phyloP scores from a whole-genome alignment of 2,888 invertebrate species.

The Drosophila lacicola region DNA sequence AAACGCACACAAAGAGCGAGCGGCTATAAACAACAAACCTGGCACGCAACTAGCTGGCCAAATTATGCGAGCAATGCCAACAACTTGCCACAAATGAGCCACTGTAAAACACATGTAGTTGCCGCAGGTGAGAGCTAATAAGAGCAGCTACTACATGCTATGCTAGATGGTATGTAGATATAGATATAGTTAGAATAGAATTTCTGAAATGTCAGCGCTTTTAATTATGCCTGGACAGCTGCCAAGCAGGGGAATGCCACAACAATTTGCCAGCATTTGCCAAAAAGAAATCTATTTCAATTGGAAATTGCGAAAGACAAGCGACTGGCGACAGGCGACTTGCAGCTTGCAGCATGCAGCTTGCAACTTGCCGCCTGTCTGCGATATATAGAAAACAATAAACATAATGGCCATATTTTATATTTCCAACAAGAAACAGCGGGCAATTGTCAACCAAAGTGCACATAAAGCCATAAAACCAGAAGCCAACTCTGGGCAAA shows the following conservation, averaged over 20 bases:
- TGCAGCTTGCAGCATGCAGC: conserved; percentile 2
- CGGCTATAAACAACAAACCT: conserved; percentile 3
- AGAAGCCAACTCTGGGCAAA: conserved; percentile 38
- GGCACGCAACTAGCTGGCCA: conserved; percentile 41
- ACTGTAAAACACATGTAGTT: conserved; percentile 20
- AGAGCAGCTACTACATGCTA: not conserved
- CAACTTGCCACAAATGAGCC: conserved; percentile 32
- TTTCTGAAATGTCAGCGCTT: conserved; percentile 32
- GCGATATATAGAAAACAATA: conserved; percentile 57
- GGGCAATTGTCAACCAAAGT: conserved; percentile 70
- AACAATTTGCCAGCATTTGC: conserved; percentile 53
- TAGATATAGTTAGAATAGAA: conserved; percentile 3
- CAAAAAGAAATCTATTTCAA: conserved; percentile 72
- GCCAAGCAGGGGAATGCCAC: conserved; percentile 58
- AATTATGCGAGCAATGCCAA: conserved; percentile 29
- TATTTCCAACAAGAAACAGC: conserved; percentile 75
- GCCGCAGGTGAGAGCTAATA: conserved; percentile 35
- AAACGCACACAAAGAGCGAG: not conserved
- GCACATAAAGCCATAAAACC: conserved; percentile 51
- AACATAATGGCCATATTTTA: conserved; percentile 80
- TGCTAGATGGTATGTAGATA: not conserved
- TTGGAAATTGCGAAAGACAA: conserved; percentile 73
- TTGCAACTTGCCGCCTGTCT: conserved; percentile 26
- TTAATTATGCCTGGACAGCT: conserved; percentile 69
- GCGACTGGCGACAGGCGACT: conserved; percentile 16